Percentiles rank a stretch among this genome's conserved stretches.
phyloP scores from a whole-genome alignment of 2,888 invertebrate genomes.

The Dendrolimus pini region DNA sequence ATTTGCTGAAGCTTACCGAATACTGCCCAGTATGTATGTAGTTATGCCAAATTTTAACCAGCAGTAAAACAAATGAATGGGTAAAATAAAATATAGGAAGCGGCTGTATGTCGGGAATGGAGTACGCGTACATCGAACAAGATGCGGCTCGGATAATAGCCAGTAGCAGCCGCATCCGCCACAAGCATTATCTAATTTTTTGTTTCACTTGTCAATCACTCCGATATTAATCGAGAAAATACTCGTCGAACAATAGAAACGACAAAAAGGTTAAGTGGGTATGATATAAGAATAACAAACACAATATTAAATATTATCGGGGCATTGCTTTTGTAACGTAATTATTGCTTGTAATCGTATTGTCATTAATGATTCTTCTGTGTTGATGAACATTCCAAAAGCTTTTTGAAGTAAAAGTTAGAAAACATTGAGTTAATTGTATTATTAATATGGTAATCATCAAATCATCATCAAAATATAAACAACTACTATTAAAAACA shows the following conservation, averaged over 20 bases:
- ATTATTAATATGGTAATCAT: too few relatives aligned
- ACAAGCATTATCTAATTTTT: slow-evolving; percentile 50
- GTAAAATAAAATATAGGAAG: too few relatives aligned
- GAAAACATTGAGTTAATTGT: slow-evolving; percentile 6
- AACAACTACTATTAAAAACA: too few relatives aligned
- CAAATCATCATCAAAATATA: too few relatives aligned
- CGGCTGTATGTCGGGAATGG: neutral
- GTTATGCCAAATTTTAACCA: too few relatives aligned
- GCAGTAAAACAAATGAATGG: too few relatives aligned
- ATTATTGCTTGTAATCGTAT: slow-evolving; percentile 22
- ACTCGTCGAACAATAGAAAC: slow-evolving; percentile 44
- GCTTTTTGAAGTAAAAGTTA: too few relatives aligned
- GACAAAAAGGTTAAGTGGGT: slow-evolving; percentile 41
- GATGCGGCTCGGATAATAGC: slow-evolving; percentile 23
- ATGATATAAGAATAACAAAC: slow-evolving; percentile 33
- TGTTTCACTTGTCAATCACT: slow-evolving; percentile 42
- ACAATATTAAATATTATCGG: slow-evolving; percentile 20
- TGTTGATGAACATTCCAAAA: too few relatives aligned
- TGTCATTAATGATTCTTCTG: slow-evolving; percentile 32
- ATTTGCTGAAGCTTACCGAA: too few relatives aligned
- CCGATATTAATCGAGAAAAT: slow-evolving; percentile 48
- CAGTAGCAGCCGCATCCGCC: slow-evolving; percentile 38
- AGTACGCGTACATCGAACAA: slow-evolving; percentile 4
- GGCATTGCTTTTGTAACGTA: slow-evolving; percentile 25
- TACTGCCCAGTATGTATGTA: too few relatives aligned